Base-by-base conservation (phyloP, 2,888 invertebrate species). In the Rhamphomyia laevipes region DNA sequence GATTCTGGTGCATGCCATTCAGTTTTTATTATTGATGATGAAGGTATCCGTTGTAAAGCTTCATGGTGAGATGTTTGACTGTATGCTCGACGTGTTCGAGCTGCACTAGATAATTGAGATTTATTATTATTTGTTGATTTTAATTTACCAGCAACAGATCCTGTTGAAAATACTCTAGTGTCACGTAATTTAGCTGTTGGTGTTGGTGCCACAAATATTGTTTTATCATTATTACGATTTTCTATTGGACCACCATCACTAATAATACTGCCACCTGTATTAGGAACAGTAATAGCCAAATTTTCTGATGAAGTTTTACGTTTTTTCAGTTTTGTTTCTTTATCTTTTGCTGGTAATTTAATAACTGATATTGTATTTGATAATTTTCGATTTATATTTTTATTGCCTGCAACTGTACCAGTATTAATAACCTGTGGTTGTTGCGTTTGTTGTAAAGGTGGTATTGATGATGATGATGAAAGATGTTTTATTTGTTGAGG, bases 11-110 rank as follows among this genome's bases (percentile, higher is more conserved):
- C 74, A 48, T 74, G 74, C 76, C 76, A 76, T 42, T 63, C 59
- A 61, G 55, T 47, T 61, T 66, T 5, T 4, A n/a, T 3, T 18
- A 31, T 16, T 18, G 12, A 10, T n/a, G 38, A 51, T 61, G 57
- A 55, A 43, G 73, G 69, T 77, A 78, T 77, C 74, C 78, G 75
- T 59, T 78, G 77, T 48, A 78, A 59, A 0, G 76, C 74, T 61
- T 78, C 78, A 56, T 78, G 77, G 23, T 75, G 66, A 11, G 74
- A 53, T 40, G 53, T 55, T 55, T 58, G 56, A 51, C 55, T 57
- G 40, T 55, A 53, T 37, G 56, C 55, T 23, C 58, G 56, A 46
- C 52, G 48, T n/a, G 42, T 48, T 45, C 46, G 33, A 16, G 45
- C 23, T 13, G 18, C 17, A 40, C 18, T 40, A 27, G 23, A 27